Evolutionary conservation across 2,888 invertebrate genomes (phyloP), one percentile per base, ranked within the genome.

Genomic region (Thyatira batis): DNA sequence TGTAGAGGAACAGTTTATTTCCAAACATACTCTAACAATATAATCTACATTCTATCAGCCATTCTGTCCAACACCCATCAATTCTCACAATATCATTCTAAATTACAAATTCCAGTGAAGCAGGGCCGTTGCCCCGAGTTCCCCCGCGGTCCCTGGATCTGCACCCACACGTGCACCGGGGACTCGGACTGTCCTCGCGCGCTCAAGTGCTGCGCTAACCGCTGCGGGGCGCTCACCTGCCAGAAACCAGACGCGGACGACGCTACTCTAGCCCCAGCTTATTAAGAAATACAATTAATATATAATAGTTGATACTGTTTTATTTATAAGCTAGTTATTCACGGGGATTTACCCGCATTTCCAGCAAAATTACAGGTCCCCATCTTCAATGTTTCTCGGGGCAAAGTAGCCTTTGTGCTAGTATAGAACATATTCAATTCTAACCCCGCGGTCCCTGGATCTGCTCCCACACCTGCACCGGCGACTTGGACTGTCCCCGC

Each of bases 151-250:
- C 69, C 81, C 0, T 94, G 94, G 94, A 80, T 93, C 0, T 94
- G 94, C 58, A 83, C 91, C 0, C 87, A 92, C 65, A 92, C 87
- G 0, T 94, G 94, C 61, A 92, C 88, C 0, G 74, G 84, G 0
- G 94, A 94, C 73, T 86, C 84, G 0, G 93, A 94, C 76, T 94
- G 94, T 30, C 85, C 84, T 0, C 85, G 91, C 0, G 60, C 78
- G 0, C 79, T 87, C 43, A 94, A 94, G 67, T 94, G 94, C 76
- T 94, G 94, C 63, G 73, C 82, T 52, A 94, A 93, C 78, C 82
- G 93, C 3, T 94, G 94, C 57, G 93, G 93, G 0, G 94, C 93
- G 0, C 73, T 87, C 3, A 80, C 89, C 13, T 94, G 94, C 60
- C 85, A 82, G 71, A 80, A 76, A 54, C 88, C 92, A 0, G 87